phyloP scores from a whole-genome alignment of 2,797 vertebrate species.

The Sebastes itinus region DNA sequence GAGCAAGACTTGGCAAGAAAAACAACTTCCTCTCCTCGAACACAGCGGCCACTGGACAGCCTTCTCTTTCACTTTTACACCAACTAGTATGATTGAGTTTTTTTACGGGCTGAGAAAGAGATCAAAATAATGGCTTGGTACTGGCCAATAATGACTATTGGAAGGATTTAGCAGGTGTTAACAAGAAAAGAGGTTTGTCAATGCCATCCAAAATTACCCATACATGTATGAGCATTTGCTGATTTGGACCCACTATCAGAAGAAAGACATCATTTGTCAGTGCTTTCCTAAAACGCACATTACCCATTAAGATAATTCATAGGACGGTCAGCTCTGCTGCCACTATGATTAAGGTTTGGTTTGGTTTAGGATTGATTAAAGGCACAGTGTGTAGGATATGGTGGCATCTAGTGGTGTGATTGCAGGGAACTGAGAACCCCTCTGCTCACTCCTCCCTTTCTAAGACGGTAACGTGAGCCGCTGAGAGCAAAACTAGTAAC shows the following conservation, averaged over 20 bases:
- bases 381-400: background rate
- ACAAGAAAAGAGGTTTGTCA: no score
- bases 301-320: background rate
- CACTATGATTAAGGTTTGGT: background rate
- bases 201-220: no score
- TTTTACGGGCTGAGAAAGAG: background rate
- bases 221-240: no score
- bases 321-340: background rate
- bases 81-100: conserved; percentile 3
- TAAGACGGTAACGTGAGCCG: no score
- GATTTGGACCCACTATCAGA: no score
- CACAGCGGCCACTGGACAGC: conserved; percentile 24
- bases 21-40: conserved; percentile 34
- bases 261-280: no score
- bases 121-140: conserved; percentile 22
- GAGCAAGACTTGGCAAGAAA: conserved; percentile 42
- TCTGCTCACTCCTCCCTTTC: no score
- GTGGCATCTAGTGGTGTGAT: background rate
- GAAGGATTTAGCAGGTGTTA: background rate
- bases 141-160: conserved; percentile 25
- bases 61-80: conserved; percentile 22
- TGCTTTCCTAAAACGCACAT: no score
- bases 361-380: background rate
- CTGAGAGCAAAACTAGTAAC: no score
- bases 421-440: background rate